These are phyloP conservation scores for Lemur catta DNA, from an alignment of 2,797 vertebrate species.

Conservation along the genomic window DNA sequence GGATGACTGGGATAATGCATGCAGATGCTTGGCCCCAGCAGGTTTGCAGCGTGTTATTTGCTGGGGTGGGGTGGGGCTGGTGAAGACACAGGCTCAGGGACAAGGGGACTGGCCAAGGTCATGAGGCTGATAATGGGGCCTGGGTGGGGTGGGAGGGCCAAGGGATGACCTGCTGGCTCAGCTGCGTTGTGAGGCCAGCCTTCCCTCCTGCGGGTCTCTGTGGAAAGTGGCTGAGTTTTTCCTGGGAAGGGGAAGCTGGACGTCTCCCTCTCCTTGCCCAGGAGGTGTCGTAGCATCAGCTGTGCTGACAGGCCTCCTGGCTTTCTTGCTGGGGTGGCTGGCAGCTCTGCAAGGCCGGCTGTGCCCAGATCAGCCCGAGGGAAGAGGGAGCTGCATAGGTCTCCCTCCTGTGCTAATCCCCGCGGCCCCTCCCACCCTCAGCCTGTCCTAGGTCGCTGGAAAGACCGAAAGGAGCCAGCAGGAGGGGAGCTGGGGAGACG, in stretches of 20 bases:
- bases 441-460: not conserved
- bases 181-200: constrained; percentile 45
- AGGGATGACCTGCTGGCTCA: constrained; percentile 61
- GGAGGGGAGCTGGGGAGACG: not conserved
- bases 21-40: not conserved
- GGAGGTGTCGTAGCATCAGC: constrained; percentile 54
- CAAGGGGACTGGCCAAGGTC: constrained; percentile 46
- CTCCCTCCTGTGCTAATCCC: constrained; percentile 54
- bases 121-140: constrained; percentile 18
- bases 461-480: constrained; percentile 9
- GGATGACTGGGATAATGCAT: not conserved
- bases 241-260: constrained; percentile 48
- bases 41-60: not conserved
- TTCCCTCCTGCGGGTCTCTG: not conserved
- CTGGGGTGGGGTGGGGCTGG: not conserved
- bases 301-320: constrained; percentile 71
- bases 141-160: not conserved
- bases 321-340: constrained; percentile 65
- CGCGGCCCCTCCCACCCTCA: not conserved
- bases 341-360: constrained; percentile 63
- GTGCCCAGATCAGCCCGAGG: constrained; percentile 57
- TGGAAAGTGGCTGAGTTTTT: constrained; percentile 49
- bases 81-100: not conserved
- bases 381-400: constrained; percentile 37
- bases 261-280: constrained; percentile 44